Percentiles rank a stretch among this genome's conserved stretches.
Evolutionary conservation across 2,888 invertebrate genomes (phyloP).

Genomic region (Sinhomidia bicolor): DNA sequence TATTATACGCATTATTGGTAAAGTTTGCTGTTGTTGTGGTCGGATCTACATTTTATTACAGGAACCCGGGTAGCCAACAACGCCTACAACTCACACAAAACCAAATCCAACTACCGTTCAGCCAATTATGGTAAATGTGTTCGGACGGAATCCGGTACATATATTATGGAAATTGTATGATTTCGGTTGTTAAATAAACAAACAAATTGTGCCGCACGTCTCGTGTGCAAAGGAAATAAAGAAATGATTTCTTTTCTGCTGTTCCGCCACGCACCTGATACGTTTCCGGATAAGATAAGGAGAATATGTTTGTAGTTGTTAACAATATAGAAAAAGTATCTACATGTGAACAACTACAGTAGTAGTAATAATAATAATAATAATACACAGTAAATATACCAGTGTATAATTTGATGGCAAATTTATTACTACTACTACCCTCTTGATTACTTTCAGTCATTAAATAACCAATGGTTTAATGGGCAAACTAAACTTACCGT

Average conservation of each 20-base stretch:
- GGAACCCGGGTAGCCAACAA: neutral
- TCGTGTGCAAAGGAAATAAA: neutral
- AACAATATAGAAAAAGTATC: neutral
- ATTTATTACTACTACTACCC: slow-evolving; percentile 60
- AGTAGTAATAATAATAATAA: neutral
- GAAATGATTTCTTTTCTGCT: neutral
- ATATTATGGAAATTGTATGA: slow-evolving; percentile 25
- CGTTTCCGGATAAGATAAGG: neutral
- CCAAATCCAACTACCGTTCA: neutral
- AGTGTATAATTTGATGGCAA: slow-evolving; percentile 52
- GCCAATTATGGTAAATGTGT: slow-evolving; percentile 19
- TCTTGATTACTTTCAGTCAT: slow-evolving; percentile 66
- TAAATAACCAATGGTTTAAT: slow-evolving; percentile 46
- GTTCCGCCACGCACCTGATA: neutral
- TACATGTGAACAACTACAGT: no score
- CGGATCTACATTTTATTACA: slow-evolving; percentile 29
- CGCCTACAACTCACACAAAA: neutral
- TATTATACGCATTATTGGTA: neutral
- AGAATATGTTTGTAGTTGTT: no score
- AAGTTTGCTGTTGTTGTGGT: slow-evolving; percentile 19
- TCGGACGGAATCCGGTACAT: neutral
- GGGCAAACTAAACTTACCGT: slow-evolving; percentile 58
- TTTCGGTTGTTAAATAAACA: slow-evolving; percentile 48
- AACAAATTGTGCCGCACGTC: neutral
- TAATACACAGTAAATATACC: neutral